Base-by-base conservation (phyloP, 23 tunicate species). In the Ascidia mentula region DNA sequence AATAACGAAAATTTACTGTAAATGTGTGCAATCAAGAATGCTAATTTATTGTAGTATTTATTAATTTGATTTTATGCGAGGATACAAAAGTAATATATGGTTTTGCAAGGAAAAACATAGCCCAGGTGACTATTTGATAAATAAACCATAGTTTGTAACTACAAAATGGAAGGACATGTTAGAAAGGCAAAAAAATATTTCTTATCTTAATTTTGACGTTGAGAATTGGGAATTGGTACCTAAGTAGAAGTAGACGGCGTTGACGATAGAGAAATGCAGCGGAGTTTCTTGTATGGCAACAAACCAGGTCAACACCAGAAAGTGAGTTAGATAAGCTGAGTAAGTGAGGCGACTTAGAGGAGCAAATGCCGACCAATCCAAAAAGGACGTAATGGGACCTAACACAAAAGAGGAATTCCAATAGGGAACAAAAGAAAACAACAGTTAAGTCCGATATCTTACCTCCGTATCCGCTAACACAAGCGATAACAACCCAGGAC, bases 391-490 rank as follows among this genome's bases (percentile, higher is more conserved):
- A 0, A 84, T 76, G 37, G 81, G 81, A 12, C 88, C 88, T 84
- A 40, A 42, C 15, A 9, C n/a, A 42, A 15, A 42, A 12, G 15
- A 42, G 15, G 15, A 12, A 42, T 42, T 12, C 15, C 53, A 15
- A 9, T 42, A 9, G 53, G 53, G 15, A 9, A 42, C 15, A 42
- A 42, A 42, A 9, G 53, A 15, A 42, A 9, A 9, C 15, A 42
- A 42, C 53, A 42, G 15, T 42, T 9, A 42, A 42, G 53, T 42
- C 9, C 33, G 30, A 15, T 6, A 36, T 38, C 77, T 60, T 34
- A 92, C 97, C 97, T 77, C 92, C 97, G 65, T 87, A 92, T 6
- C 92, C 97, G 42, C 77, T 76, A 4, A 83, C 85, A 61, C 97
- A 92, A 36, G 91, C 97, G 39, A 92, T 77, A 37, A 85, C 79